A percentile compares a stretch with the other conserved stretches of the same genome.
phyloP scores from a whole-genome alignment of 2,113 vertebrate species.

The Chaetorhynchus papuensis region DNA sequence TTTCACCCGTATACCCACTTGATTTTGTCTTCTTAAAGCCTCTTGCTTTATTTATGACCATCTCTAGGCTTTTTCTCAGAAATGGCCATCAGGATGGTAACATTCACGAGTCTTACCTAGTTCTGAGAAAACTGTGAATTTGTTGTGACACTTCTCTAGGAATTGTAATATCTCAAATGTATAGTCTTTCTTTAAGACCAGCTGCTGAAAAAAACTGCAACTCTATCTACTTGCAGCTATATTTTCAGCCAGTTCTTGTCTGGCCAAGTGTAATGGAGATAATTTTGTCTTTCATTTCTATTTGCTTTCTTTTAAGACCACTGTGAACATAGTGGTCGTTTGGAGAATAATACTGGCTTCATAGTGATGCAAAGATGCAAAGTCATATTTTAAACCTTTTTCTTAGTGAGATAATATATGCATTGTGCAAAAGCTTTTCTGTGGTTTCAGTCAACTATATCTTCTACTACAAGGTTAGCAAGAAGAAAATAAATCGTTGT shows the following conservation, averaged over 20 bases:
- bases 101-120: neutral
- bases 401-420: neutral
- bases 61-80: neutral
- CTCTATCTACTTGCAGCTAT: neutral
- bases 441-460: neutral
- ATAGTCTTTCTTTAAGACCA: neutral
- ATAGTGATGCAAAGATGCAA: neutral
- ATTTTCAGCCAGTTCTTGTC: neutral
- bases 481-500: neutral
- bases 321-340: neutral
- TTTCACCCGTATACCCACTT: neutral
- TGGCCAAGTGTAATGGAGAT: neutral
- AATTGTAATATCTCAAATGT: neutral
- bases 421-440: neutral
- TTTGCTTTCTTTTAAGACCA: neutral
- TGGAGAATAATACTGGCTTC: neutral
- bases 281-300: neutral
- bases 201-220: neutral
- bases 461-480: neutral
- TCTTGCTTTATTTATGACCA: neutral
- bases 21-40: neutral
- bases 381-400: neutral
- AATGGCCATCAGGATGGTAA: neutral
- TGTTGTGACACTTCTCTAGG: neutral
- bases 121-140: neutral